These are phyloP conservation scores for Anthoscopus minutus DNA, from an alignment of 2,113 vertebrate genomes.

Conservation along the genomic window DNA sequence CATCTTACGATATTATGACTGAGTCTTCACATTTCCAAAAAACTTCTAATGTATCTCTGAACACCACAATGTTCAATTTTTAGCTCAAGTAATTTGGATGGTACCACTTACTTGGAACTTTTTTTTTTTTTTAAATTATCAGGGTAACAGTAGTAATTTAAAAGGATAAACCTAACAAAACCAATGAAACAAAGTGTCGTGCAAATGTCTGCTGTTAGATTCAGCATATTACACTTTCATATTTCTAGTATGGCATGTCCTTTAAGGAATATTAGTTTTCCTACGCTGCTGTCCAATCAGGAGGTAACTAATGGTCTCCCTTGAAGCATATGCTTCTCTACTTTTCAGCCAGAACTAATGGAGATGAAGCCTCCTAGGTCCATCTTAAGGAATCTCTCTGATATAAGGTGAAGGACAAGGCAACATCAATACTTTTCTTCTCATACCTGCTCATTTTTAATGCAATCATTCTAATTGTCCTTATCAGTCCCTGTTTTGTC, in stretches of 20 bases:
- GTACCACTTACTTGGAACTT: neutral
- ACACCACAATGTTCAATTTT: neutral
- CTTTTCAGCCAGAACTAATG: neutral
- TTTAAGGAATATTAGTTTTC: neutral
- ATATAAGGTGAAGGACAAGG: neutral
- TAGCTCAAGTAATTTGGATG: neutral
- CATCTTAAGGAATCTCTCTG: no score
- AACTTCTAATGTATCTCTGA: neutral
- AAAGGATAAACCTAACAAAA: neutral
- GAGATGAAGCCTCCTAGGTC: neutral
- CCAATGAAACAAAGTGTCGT: neutral
- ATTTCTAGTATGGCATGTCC: neutral
- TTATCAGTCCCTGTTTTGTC: neutral
- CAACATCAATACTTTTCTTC: neutral
- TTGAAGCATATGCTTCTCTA: neutral
- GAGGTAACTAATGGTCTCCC: neutral
- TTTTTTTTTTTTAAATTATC: neutral
- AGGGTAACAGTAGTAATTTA: neutral
- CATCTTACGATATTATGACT: neutral
- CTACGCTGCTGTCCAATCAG: neutral
- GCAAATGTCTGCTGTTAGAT: neutral
- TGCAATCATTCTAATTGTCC: neutral
- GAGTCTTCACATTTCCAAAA: neutral
- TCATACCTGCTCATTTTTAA: neutral
- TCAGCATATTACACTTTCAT: neutral